Evolutionary conservation across 2,797 vertebrate genomes (phyloP), one percentile per base, ranked within the genome.

Genomic region (Macroramphosus scolopax): DNA sequence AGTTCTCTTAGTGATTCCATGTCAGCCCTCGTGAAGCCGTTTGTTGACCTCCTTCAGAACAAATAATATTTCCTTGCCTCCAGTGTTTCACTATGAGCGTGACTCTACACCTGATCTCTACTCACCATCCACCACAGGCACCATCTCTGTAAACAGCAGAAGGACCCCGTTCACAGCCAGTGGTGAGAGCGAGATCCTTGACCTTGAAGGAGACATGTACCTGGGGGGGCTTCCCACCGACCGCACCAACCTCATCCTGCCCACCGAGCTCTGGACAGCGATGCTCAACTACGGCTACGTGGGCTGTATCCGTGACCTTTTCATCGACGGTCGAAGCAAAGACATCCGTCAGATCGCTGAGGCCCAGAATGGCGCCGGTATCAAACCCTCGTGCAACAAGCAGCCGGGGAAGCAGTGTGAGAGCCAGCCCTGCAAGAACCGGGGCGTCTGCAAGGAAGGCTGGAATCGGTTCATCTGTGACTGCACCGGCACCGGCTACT

Each of bases 401-500:
- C 82, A 92, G 48, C 71, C 87, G 30, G 92, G 90, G 35, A 99
- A 98, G 54, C 96, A 98, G 71, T 99, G 97, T 0, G 96, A 98
- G 78, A 98, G 94, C 74, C 93, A 94, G 76, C 97, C 97, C 0
- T 99, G 97, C 39, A 98, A 95, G 75, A 98, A 98, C 76, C 94
- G 93, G 0, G 97, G 95, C 0, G 61, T 92, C 61, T 99, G 97
- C 78, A 95, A 97, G 68, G 97, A 99, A 1, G 97, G 97, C 64
- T 99, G 97, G 97, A 99, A 99, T 80, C 92, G 97, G 67, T 99
- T 98, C 87, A 94, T 99, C 64, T 99, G 97, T 1, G 97, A 99
- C 83, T 99, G 97, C 76, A 98, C 95, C 0, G 96, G 95, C 58
- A 98, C 95, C 0, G 97, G 97, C 32, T 96, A 89, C 58, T 98